Evolutionary conservation across 2,888 invertebrate species (phyloP).

Genomic region (Apotomis turbidana): DNA sequence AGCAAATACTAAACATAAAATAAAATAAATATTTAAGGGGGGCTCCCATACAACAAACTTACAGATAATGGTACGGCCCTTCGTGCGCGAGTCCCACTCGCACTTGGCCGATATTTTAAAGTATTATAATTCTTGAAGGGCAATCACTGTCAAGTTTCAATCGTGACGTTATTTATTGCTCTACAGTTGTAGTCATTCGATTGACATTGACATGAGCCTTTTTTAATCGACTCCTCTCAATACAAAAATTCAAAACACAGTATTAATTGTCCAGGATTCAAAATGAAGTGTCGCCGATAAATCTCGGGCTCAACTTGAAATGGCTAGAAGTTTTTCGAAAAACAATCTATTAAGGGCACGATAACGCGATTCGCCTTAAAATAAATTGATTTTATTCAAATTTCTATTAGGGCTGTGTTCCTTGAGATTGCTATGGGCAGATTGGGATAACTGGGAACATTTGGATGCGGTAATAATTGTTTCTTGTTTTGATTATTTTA

Average conservation of each 20-base stretch:
- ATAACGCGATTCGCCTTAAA: constrained; percentile 75
- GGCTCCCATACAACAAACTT: no score
- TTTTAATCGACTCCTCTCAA: background rate
- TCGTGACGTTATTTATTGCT: no score
- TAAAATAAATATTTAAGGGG: no score
- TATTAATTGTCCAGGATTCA: background rate
- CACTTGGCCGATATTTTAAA: no score
- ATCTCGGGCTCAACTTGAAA: constrained; percentile 27
- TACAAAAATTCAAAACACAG: background rate
- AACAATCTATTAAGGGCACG: constrained; percentile 76
- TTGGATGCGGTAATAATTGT: constrained; percentile 50
- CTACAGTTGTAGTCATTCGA: no score
- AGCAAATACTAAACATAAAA: no score
- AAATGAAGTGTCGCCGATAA: constrained; percentile 26
- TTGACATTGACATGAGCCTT: background rate
- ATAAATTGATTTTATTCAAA: constrained; percentile 84
- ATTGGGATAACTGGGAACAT: constrained; percentile 44
- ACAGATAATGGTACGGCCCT: no score
- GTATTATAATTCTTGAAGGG: no score
- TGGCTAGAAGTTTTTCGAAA: constrained; percentile 48
- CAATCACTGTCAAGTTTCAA: no score
- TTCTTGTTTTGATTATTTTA: background rate
- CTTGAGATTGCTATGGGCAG: constrained; percentile 72
- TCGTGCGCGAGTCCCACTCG: no score
- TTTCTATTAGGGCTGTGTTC: constrained; percentile 79